phyloP scores from a whole-genome alignment of 1,140 invertebrate genomes.

The Aphaenogaster rudis region DNA sequence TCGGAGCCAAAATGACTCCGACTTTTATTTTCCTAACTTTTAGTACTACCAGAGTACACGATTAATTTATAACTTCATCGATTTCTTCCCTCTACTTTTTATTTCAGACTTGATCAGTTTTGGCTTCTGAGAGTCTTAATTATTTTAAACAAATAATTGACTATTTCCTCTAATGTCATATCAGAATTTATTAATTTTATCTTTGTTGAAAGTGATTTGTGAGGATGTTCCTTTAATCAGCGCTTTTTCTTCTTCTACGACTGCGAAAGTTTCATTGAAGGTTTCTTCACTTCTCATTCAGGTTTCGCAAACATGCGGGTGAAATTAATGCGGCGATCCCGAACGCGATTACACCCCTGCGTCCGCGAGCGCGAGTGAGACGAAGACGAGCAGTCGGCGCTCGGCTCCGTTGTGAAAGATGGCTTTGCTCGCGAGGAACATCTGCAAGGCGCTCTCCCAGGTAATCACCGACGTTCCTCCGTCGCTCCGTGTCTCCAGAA shows the following conservation, averaged over 20 bases:
- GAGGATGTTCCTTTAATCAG: neutral
- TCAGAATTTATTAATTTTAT: neutral
- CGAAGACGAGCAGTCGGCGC: neutral
- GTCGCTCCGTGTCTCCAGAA: neutral
- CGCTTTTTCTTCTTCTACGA: neutral
- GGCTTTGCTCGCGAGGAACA: constrained; percentile 84
- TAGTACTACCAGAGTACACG: no score
- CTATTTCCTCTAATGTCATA: neutral
- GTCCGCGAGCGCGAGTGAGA: neutral
- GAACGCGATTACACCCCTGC: constrained; percentile 45
- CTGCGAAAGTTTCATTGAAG: neutral
- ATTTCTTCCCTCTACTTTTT: no score
- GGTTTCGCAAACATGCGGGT: neutral
- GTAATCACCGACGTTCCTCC: constrained; percentile 70
- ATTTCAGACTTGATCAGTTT: no score
- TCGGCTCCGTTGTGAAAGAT: constrained; percentile 80
- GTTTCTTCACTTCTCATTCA: neutral
- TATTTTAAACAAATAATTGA: neutral
- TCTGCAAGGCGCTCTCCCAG: constrained; percentile 83
- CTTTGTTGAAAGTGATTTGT: neutral
- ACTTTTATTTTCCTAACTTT: no score
- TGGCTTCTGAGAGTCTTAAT: no score
- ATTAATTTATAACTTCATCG: no score
- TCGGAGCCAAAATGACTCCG: neutral
- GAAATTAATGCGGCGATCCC: neutral